Conservation (phyloP, 2,797 vertebrate genomes). For the Fratercula arctica region DNA sequence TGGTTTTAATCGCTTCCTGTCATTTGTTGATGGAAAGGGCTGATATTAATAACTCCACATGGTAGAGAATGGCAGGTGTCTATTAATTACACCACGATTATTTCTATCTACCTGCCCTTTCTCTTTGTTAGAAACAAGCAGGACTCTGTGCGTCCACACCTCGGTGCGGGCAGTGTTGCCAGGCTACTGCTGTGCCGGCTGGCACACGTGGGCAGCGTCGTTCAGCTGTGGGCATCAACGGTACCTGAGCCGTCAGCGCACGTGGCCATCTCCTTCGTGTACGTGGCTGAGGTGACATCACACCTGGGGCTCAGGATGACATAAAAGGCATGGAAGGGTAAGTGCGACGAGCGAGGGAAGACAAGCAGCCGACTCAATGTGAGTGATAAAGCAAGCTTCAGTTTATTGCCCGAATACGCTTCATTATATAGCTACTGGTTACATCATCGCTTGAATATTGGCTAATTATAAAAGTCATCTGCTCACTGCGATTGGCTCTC, state of each 20-base stretch:
- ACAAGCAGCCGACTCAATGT: too few species aligned
- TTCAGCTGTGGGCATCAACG: not conserved
- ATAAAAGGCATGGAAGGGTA: not conserved
- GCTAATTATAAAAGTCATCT: too few species aligned
- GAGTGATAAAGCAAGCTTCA: too few species aligned
- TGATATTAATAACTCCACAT: not conserved
- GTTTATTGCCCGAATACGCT: too few species aligned
- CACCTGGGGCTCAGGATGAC: not conserved
- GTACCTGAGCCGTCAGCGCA: fast-evolving
- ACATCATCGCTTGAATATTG: too few species aligned
- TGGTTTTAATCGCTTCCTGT: not conserved
- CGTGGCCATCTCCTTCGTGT: fast-evolving
- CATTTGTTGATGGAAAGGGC: not conserved
- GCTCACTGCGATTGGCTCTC: too few species aligned
- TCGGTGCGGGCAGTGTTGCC: not conserved
- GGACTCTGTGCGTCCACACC: not conserved
- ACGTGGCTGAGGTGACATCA: fast-evolving
- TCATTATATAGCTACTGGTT: too few species aligned
- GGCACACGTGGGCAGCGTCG: not conserved
- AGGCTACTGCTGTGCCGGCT: not conserved
- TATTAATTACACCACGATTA: not conserved
- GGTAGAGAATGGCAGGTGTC: not conserved
- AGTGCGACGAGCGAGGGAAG: too few species aligned
- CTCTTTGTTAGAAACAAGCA: not conserved
- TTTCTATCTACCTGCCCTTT: not conserved